Base-by-base conservation (phyloP, 2,797 vertebrate genomes). In the Kryptolebias ocellatus region DNA sequence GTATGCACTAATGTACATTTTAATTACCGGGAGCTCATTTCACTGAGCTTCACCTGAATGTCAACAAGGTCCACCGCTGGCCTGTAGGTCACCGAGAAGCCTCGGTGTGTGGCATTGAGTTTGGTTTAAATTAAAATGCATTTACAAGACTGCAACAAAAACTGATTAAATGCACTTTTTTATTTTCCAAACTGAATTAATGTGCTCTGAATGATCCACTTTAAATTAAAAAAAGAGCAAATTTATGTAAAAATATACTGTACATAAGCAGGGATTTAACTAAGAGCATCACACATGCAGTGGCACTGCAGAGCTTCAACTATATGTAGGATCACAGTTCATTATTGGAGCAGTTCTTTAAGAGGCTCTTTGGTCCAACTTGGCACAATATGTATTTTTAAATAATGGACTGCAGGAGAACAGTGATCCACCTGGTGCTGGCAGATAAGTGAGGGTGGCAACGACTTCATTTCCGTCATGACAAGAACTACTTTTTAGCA, bases 301-400 rank as follows among this genome's bases (percentile, higher is more conserved):
- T 49, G 47, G n/a, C 29, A 8, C 44, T 49, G 17, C 42, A 0
- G 28, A 28, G 53, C 53, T 54, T 9, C 24, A 15, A 45, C 27
- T 44, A 31, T 4, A 10, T 37, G 15, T 42, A 17, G 20, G 17
- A 53, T 10, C 29, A 15, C 4, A 29, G 51, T 46, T 31, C 17
- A 45, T 46, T n/a, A 53, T 64, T 61, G 53, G 12, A 79, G 49
- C 44, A 45, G 52, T 34, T 54, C 64, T 17, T 44, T 11, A 17
- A 39, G 24, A 15, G 17, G 9, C 15, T 29, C 27, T 49, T 3
- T 51, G 49, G 29, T 16, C 8, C 10, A 29, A 65, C 34, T 18
- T 18, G 2, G 17, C 47, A 4, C 8, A 53, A 2, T 53, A 16
- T 34, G 16, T 18, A 8, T 24, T 60, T 44, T 39, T 3, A n/a